Evolutionary conservation across 2,888 invertebrate species (phyloP), one percentile per base, ranked within the genome.

Genomic region (Teleiodes luculella): DNA sequence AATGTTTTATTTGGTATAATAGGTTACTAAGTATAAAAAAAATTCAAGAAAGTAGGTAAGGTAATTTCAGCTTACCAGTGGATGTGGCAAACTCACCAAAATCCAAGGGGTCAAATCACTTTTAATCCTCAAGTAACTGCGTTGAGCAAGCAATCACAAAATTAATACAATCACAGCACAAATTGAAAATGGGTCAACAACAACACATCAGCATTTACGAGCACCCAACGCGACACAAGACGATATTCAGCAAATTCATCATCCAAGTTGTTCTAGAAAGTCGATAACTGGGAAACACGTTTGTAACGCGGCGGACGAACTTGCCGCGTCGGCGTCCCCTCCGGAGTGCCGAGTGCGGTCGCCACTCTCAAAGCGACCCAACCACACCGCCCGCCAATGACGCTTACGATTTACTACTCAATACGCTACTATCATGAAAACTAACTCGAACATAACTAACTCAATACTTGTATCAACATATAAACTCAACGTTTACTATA

Each of bases 271-370:
- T 80, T 84, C 80, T 80, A 79, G 81, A 83, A 85, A 74, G 66
- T 66, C 64, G 70, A 72, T 77, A 76, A 67, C 70, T 68, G 57
- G 72, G 70, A 72, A 80, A 75, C 75, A 75, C 75, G 78, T 78
- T 78, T 78, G 74, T 74, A 72, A 72, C 74, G 75, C 80, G 74
- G 69, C 69, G 62, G 13, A n/a, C 52, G 54, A 71, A 66, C 70
- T 77, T 76, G 83, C 83, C 81, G 83, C 84, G 83, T 76, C 81
- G 78, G 81, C 79, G 76, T 77, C 79, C 76, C 73, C 72, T 74
- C 71, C 74, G 72, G 75, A 73, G 73, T 74, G 43, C 74, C 72
- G 75, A 73, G 73, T 74, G 43, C 28, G 43, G 77, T 28, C 43
- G 24, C 4, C 28, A 28, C 7, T 16, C 24, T 2, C 43, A 13